Evolutionary conservation across 1,140 invertebrate genomes (phyloP).

Genomic region (Agrilus planipennis): DNA sequence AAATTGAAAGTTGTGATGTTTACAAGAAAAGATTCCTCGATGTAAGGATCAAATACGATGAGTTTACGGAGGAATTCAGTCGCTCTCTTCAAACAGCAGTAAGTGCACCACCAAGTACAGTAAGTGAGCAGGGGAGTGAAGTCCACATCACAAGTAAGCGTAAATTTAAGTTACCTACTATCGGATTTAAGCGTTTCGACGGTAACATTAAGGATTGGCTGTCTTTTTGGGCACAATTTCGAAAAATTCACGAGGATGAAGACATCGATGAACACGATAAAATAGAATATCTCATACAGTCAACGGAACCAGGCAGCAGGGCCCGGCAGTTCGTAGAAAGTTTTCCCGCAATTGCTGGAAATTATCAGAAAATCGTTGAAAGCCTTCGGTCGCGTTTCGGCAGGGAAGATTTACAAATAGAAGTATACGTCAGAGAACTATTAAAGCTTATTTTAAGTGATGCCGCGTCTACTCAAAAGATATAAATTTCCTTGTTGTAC

Average conservation of each 20-base stretch:
- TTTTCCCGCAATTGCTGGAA: not conserved
- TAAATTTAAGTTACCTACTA: conserved; percentile 1
- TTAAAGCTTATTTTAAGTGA: not conserved
- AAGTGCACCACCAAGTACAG: too few species aligned
- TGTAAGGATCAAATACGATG: too few species aligned
- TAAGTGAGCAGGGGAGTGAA: too few species aligned
- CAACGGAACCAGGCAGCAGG: not conserved
- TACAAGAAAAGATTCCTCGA: too few species aligned
- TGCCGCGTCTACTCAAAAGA: not conserved
- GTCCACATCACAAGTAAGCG: not conserved
- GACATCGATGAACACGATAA: conserved; percentile 1
- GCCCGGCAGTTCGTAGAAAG: not conserved
- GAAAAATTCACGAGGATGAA: not conserved
- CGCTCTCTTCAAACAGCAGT: too few species aligned
- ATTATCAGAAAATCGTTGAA: conserved; percentile 10
- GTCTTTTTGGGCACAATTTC: not conserved
- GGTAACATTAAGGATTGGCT: not conserved
- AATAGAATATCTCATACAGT: not conserved
- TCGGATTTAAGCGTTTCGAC: not conserved
- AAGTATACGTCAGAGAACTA: too few species aligned
- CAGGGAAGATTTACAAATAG: too few species aligned
- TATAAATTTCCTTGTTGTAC: not conserved
- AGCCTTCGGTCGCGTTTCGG: conserved; percentile 24
- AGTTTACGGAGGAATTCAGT: too few species aligned
- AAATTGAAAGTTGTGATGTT: too few species aligned